Evolutionary conservation across 2,797 vertebrate genomes (phyloP).

Genomic region (Micromesistius poutassou): DNA sequence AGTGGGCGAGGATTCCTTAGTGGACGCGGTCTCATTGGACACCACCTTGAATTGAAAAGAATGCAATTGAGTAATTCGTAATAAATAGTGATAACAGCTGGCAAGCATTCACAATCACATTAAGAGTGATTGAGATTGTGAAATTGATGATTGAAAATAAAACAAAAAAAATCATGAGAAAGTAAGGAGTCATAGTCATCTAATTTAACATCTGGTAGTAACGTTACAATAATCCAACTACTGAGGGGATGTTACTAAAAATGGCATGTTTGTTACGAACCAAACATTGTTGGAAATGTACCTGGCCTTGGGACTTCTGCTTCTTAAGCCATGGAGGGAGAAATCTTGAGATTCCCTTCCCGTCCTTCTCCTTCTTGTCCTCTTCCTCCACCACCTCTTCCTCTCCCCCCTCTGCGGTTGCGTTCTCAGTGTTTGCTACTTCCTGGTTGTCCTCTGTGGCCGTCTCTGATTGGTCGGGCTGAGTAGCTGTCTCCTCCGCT

Average conservation of each 20-base stretch:
- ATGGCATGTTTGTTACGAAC: background rate
- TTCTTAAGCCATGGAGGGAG: slow-evolving; percentile 96
- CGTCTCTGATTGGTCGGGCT: slow-evolving; percentile 50
- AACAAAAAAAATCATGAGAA: background rate
- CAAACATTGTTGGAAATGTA: slow-evolving; percentile 29
- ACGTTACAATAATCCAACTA: background rate
- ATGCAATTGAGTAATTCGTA: background rate
- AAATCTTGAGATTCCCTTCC: slow-evolving; percentile 90
- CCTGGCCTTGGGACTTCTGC: slow-evolving; percentile 87
- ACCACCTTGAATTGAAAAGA: slow-evolving; percentile 20
- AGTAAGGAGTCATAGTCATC: background rate
- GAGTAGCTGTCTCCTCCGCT: slow-evolving; percentile 71
- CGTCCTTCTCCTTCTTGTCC: slow-evolving; percentile 63
- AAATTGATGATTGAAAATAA: background rate
- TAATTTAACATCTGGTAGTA: background rate
- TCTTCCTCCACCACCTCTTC: slow-evolving; percentile 61
- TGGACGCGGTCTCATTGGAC: slow-evolving; percentile 72
- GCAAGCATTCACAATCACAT: background rate
- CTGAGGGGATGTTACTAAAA: background rate
- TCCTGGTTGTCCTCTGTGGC: slow-evolving; percentile 53
- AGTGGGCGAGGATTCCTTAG: slow-evolving; percentile 54
- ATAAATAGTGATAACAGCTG: background rate
- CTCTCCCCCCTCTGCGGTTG: slow-evolving; percentile 44
- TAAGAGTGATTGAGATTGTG: background rate
- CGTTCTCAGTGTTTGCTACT: slow-evolving; percentile 43